These are phyloP conservation scores for Grus americana DNA, from an alignment of 2,113 vertebrate genomes.

Conservation along the genomic window DNA sequence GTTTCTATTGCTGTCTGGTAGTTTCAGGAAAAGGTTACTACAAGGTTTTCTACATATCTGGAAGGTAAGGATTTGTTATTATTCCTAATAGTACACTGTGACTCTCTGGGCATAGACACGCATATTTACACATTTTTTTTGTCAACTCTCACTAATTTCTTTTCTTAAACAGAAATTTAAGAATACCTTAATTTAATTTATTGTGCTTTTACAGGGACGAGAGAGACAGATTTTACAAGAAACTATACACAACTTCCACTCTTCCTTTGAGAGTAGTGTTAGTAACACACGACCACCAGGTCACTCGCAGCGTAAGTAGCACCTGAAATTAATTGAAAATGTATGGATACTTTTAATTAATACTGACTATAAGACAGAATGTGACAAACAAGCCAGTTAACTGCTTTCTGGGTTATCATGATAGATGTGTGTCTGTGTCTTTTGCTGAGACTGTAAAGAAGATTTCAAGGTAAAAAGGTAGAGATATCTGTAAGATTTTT, in stretches of 20 bases:
- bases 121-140: background rate
- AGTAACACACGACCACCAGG: slow-evolving; percentile 88
- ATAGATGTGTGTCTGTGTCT: background rate
- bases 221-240: slow-evolving; percentile 97
- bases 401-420: background rate
- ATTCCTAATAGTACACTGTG: background rate
- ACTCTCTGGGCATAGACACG: background rate
- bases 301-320: slow-evolving; percentile 83
- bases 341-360: background rate
- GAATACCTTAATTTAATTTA: slow-evolving; percentile 22
- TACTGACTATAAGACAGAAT: background rate
- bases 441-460: background rate
- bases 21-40: background rate
- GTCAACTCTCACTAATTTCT: background rate
- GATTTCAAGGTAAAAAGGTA: background rate
- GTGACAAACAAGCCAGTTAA: background rate
- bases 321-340: background rate
- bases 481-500: background rate
- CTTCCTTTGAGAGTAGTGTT: slow-evolving; percentile 96
- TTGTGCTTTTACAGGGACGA: slow-evolving; percentile 81
- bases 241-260: slow-evolving; percentile 98
- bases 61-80: background rate
- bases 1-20: background rate
- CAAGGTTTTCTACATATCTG: background rate
- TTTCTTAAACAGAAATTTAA: slow-evolving; percentile 20